Conservation (phyloP, 2,888 invertebrate species). For the Entomobrya proxima region DNA sequence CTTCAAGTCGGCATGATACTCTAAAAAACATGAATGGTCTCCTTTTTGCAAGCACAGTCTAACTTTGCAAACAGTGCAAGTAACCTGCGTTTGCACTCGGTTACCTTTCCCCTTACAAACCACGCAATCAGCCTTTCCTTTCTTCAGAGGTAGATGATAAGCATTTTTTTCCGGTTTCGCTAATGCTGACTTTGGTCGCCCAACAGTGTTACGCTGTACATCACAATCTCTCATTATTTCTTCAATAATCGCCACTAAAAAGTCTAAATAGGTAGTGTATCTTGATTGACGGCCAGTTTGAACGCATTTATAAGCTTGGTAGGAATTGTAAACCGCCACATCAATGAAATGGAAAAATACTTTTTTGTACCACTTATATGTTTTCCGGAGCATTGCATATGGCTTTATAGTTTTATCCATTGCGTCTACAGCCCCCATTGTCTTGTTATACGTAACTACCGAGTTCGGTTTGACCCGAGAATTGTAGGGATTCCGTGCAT, state of each 20-base stretch:
- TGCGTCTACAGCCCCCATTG: conserved; percentile 63
- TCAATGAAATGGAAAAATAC: conserved; percentile 54
- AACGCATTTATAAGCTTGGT: background rate
- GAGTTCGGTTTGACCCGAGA: conserved; percentile 42
- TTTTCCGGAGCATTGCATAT: conserved; percentile 40
- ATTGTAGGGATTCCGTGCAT: conserved; percentile 36
- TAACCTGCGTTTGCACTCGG: background rate
- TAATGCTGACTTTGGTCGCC: background rate
- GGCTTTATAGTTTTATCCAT: conserved; percentile 37
- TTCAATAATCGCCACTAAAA: background rate
- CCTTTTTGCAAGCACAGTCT: background rate
- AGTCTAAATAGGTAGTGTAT: background rate
- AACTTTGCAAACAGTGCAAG: background rate
- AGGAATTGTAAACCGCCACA: conserved; percentile 54
- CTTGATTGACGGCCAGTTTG: background rate
- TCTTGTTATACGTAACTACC: conserved; percentile 58
- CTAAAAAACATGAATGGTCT: background rate
- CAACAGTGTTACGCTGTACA: background rate
- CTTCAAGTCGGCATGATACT: background rate
- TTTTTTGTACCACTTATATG: conserved; percentile 69
- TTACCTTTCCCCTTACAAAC: background rate
- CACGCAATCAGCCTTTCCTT: background rate
- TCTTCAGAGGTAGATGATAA: background rate
- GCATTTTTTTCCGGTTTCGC: background rate
- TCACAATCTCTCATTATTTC: background rate